A percentile compares a stretch with the other conserved stretches of the same genome.
phyloP scores from a whole-genome alignment of 1,140 invertebrate genomes.

The Pectinophora gossypiella region DNA sequence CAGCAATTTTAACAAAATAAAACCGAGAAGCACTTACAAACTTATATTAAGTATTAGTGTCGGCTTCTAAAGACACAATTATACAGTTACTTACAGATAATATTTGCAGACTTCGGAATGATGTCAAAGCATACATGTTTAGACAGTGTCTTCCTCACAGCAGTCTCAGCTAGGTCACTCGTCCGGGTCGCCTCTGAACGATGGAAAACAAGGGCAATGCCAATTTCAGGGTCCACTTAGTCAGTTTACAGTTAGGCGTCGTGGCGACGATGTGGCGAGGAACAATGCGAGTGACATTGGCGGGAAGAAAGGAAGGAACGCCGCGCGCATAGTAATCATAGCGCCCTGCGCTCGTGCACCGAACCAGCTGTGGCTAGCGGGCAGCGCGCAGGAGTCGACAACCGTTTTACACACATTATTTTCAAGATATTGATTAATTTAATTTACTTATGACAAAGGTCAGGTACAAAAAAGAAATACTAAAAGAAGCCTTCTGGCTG shows the following conservation, averaged over 20 bases:
- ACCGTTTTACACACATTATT: constrained; percentile 3
- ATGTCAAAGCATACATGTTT: too few species aligned
- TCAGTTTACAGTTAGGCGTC: constrained; percentile 56
- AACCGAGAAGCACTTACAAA: too few species aligned
- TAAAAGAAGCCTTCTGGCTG: too few species aligned
- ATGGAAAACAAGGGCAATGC: constrained; percentile 60
- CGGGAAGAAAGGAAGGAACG: constrained; percentile 68
- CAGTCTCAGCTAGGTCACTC: constrained; percentile 44
- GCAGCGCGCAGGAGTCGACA: constrained; percentile 12
- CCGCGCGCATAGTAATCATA: constrained; percentile 54
- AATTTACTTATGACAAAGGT: too few species aligned
- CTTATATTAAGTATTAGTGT: too few species aligned
- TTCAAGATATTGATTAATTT: too few species aligned
- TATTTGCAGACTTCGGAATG: too few species aligned
- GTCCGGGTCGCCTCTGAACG: constrained; percentile 37
- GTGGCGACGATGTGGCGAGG: constrained; percentile 30
- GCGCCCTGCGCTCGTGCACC: constrained; percentile 32
- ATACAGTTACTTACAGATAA: too few species aligned
- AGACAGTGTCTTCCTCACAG: constrained; percentile 4
- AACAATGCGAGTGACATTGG: constrained; percentile 68
- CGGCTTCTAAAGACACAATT: too few species aligned
- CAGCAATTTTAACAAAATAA: too few species aligned
- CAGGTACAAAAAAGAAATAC: too few species aligned
- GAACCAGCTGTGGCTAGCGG: constrained; percentile 11
- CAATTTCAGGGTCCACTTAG: constrained; percentile 71